A percentile compares a stretch with the other conserved stretches of the same genome.
Conservation (phyloP, 2,797 vertebrate genomes). For the Pseudotriccus pelzelni region DNA sequence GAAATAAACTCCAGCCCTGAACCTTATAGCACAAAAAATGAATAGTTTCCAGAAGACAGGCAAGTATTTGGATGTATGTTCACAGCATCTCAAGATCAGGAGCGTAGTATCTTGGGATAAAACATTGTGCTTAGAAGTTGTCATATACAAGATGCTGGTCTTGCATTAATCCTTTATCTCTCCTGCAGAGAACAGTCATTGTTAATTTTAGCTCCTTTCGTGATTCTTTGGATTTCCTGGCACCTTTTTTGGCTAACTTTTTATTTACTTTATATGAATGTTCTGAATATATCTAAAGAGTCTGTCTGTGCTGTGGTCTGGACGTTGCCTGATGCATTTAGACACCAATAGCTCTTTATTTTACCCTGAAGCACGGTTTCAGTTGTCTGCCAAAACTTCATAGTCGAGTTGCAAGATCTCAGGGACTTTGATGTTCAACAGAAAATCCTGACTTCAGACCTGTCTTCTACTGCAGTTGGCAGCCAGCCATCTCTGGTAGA, state of each 20-base stretch:
- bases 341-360: background rate
- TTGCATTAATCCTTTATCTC: background rate
- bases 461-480: background rate
- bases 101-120: background rate
- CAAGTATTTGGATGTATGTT: background rate
- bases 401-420: background rate
- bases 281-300: background rate
- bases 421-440: background rate
- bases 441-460: background rate
- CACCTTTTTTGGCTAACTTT: background rate
- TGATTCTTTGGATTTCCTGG: background rate
- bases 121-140: background rate
- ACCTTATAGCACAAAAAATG: background rate
- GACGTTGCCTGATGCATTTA: background rate
- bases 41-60: background rate
- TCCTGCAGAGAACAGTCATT: background rate
- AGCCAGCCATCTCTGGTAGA: background rate
- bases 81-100: background rate
- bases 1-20: background rate
- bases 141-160: background rate
- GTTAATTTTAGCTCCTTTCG: slow-evolving; percentile 11
- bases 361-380: background rate
- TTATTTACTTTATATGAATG: background rate
- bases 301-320: background rate
- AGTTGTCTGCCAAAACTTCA: background rate